phyloP scores from a whole-genome alignment of 1,140 invertebrate genomes.

The Himalopsyche phryganea region DNA sequence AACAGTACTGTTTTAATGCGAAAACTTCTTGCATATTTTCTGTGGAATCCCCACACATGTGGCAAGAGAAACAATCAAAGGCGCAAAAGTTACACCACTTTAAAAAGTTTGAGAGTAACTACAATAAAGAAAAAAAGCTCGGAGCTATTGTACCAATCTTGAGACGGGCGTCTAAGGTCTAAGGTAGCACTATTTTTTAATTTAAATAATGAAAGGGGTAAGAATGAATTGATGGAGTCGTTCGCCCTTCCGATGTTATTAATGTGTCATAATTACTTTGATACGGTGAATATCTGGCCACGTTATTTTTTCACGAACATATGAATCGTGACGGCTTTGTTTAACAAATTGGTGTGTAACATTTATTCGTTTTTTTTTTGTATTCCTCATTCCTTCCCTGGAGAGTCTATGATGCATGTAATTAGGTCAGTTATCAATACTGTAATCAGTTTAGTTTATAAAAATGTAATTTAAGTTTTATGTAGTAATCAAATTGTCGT shows the following conservation, averaged over 20 bases:
- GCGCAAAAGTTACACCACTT: not conserved
- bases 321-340: conserved; percentile 20
- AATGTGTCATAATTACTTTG: conserved; percentile 12
- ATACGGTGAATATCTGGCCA: conserved; percentile 16
- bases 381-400: no score
- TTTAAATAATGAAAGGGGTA: not conserved
- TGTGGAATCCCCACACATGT: not conserved
- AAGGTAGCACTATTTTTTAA: not conserved
- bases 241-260: not conserved
- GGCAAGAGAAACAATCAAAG: not conserved
- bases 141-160: not conserved
- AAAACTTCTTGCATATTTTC: not conserved
- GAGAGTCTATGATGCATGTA: no score
- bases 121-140: conserved; percentile 2
- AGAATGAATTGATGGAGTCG: not conserved
- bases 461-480: no score
- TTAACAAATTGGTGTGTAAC: no score
- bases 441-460: no score
- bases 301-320: conserved; percentile 20
- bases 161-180: not conserved
- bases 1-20: not conserved
- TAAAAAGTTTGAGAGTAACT: not conserved
- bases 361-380: no score
- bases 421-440: no score
- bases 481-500: no score